A percentile compares a stretch with the other conserved stretches of the same genome.
phyloP scores from a whole-genome alignment of 2,888 invertebrate genomes.

The Hylaea fasciaria region DNA sequence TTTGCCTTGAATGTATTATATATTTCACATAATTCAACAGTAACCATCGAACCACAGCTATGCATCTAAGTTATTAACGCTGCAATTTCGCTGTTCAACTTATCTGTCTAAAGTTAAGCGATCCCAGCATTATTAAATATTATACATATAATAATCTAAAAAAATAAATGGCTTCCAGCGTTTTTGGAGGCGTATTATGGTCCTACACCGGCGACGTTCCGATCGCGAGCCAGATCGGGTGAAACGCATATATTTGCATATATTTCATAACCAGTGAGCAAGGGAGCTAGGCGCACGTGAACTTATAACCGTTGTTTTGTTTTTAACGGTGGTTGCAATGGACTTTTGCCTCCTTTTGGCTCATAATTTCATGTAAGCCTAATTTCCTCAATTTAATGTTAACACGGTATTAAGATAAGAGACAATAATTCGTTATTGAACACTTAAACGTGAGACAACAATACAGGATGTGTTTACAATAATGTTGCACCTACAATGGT shows the following conservation, averaged over 20 bases:
- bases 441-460: no score
- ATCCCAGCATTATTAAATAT: constrained; percentile 18
- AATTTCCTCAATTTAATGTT: neutral
- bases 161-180: constrained; percentile 34
- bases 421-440: no score
- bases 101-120: constrained; percentile 1
- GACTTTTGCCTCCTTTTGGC: constrained; percentile 4
- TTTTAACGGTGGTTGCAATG: constrained; percentile 49
- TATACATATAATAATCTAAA: constrained; percentile 19
- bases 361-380: neutral
- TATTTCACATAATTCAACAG: neutral
- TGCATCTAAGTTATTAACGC: neutral
- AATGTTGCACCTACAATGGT: no score
- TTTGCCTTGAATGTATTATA: no score
- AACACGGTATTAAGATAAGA: neutral
- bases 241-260: constrained; percentile 81
- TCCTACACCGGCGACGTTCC: constrained; percentile 31
- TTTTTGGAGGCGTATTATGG: constrained; percentile 28
- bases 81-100: constrained; percentile 6
- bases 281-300: constrained; percentile 82
- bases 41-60: neutral
- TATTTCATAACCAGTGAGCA: constrained; percentile 84
- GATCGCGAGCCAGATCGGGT: constrained; percentile 40
- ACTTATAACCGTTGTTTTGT: constrained; percentile 74
- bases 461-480: no score